These are phyloP conservation scores for Andrena haemorrhoa DNA, from an alignment of 2,888 invertebrate genomes.

Conservation along the genomic window DNA sequence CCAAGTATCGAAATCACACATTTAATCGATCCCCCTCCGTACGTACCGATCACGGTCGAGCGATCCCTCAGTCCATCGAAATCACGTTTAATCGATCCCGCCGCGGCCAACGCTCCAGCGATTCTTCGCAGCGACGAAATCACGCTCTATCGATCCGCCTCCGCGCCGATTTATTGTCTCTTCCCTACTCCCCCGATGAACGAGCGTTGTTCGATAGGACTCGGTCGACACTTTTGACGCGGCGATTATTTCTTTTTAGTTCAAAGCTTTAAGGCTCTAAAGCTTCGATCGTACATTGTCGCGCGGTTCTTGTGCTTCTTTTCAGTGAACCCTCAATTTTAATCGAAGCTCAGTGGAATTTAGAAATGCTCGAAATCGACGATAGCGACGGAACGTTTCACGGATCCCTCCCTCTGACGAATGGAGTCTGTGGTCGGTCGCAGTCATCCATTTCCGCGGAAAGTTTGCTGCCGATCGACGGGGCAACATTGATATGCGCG, in stretches of 20 bases:
- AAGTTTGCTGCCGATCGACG: conserved; percentile 22
- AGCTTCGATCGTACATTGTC: too few species aligned
- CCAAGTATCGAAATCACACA: conserved; percentile 39
- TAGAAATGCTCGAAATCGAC: not conserved
- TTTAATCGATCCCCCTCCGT: conserved; percentile 35
- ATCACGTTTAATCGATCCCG: conserved; percentile 54
- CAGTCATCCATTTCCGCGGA: conserved; percentile 5
- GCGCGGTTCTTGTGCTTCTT: too few species aligned
- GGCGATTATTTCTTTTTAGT: too few species aligned
- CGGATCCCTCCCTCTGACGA: conserved; percentile 1
- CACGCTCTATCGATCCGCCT: conserved; percentile 34
- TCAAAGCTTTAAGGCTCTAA: too few species aligned
- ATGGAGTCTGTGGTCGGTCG: not conserved
- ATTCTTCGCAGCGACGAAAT: conserved; percentile 39
- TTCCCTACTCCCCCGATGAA: not conserved
- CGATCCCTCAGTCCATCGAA: conserved; percentile 37
- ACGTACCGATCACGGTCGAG: conserved; percentile 26
- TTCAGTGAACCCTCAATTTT: too few species aligned
- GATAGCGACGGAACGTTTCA: conserved; percentile 10
- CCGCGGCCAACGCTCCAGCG: conserved; percentile 38
- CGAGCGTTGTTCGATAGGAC: not conserved
- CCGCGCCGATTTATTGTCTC: conserved; percentile 20
- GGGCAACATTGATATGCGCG: conserved; percentile 24
- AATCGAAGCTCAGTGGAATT: too few species aligned
- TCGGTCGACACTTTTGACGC: too few species aligned